Conservation (phyloP, 1,140 invertebrate species). For the Lycorma delicatula region DNA sequence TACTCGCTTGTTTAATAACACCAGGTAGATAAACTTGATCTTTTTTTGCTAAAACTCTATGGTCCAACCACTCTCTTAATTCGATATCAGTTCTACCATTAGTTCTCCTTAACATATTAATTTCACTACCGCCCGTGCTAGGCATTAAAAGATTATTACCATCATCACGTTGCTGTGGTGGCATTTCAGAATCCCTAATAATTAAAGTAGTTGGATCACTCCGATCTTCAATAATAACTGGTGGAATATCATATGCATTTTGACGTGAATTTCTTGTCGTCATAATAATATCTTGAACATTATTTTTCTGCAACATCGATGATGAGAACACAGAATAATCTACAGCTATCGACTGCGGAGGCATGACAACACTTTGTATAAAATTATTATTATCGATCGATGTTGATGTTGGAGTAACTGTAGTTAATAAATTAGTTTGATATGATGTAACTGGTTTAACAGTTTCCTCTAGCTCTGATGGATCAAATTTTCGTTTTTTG, state of each 20-base stretch:
- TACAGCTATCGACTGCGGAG: constrained; percentile 49
- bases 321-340: constrained; percentile 44
- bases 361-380: constrained; percentile 40
- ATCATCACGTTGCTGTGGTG: not conserved
- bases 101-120: constrained; percentile 3
- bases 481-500: constrained; percentile 82
- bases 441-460: constrained; percentile 14
- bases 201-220: constrained; percentile 16
- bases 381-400: too few relatives aligned
- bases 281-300: constrained; percentile 5
- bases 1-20: constrained; percentile 49
- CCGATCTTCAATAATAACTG: constrained; percentile 12
- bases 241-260: constrained; percentile 11
- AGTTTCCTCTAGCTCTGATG: constrained; percentile 66
- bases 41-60: constrained; percentile 79
- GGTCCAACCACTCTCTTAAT: constrained; percentile 83
- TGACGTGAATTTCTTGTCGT: not conserved
- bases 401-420: constrained; percentile 27
- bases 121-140: not conserved
- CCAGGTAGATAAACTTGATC: constrained; percentile 77
- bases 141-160: constrained; percentile 1
- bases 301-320: constrained; percentile 6
- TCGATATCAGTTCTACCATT: constrained; percentile 47
- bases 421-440: too few relatives aligned
- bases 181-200: constrained; percentile 3